phyloP scores from a whole-genome alignment of 1,140 invertebrate species.

The Papilio xuthus region DNA sequence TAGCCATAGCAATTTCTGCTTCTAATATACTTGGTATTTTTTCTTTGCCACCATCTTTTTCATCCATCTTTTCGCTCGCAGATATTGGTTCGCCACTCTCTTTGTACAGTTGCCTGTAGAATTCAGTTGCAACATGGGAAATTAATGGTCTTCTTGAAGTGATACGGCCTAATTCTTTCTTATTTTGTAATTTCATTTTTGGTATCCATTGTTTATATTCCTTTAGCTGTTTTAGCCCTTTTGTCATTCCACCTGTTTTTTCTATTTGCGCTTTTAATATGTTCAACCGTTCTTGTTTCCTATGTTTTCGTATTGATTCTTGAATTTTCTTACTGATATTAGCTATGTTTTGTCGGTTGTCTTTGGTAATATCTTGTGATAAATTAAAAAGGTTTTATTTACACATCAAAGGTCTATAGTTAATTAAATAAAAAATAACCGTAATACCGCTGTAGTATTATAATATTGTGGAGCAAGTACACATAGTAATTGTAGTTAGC shows the following conservation, averaged over 20 bases:
- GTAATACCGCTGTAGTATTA: no score
- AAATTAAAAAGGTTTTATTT: neutral
- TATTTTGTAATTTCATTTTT: slow-evolving; percentile 43
- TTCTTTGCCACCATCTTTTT: slow-evolving; percentile 30
- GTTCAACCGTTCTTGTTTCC: slow-evolving; percentile 40
- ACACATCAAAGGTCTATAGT: neutral
- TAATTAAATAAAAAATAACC: no score
- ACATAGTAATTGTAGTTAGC: no score
- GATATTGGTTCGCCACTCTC: slow-evolving; percentile 32
- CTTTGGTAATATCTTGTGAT: neutral
- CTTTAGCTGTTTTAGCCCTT: slow-evolving; percentile 46
- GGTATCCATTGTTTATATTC: slow-evolving; percentile 46
- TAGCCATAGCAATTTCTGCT: slow-evolving; percentile 41
- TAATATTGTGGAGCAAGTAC: no score
- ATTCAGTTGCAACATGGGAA: slow-evolving; percentile 46
- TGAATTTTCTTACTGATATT: no score
- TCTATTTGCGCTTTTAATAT: slow-evolving; percentile 35
- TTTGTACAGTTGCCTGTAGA: slow-evolving; percentile 44
- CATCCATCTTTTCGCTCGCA: neutral
- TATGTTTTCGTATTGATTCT: slow-evolving; percentile 42
- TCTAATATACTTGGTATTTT: slow-evolving; percentile 42
- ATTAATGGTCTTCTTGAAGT: slow-evolving; percentile 42
- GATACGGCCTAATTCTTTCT: slow-evolving; percentile 24
- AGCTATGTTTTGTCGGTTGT: no score
- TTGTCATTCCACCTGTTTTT: slow-evolving; percentile 50